Conservation (phyloP, 2,888 invertebrate species). For the Philhelius pedissequus region DNA sequence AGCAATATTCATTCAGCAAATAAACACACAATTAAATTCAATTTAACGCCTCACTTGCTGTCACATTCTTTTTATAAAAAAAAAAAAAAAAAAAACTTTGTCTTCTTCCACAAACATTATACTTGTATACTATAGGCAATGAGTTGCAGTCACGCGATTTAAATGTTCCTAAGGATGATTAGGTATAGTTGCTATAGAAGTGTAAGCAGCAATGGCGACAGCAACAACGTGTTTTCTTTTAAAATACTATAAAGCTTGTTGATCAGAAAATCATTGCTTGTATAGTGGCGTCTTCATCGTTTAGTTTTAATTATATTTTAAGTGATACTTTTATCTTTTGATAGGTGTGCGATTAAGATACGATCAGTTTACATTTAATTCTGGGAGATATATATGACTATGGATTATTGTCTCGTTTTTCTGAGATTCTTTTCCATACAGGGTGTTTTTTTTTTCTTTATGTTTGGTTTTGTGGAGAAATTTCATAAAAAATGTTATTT, state of each 20-base stretch:
- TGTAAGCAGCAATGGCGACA: background rate
- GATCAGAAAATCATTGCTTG: constrained; percentile 36
- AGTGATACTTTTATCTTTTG: constrained; percentile 2
- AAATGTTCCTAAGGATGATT: constrained; percentile 48
- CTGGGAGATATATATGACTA: background rate
- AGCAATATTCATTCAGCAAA: constrained; percentile 63
- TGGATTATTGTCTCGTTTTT: background rate
- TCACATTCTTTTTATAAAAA: constrained; percentile 59
- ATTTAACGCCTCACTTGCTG: constrained; percentile 65
- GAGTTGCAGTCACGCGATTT: constrained; percentile 58
- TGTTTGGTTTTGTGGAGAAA: background rate
- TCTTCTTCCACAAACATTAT: background rate
- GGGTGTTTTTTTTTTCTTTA: background rate
- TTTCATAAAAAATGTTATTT: no score
- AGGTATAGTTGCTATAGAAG: constrained; percentile 4
- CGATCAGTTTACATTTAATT: background rate
- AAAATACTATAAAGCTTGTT: constrained; percentile 12
- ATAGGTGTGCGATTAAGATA: constrained; percentile 5
- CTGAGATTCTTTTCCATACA: background rate
- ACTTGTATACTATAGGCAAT: background rate
- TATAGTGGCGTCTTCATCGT: background rate
- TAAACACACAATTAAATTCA: constrained; percentile 68
- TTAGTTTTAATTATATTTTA: constrained; percentile 12
- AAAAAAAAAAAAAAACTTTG: no score
- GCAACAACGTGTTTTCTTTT: constrained; percentile 13